These are phyloP conservation scores for Cassiopea andromeda DNA, from an alignment of 30 jellyfish, hydroid and myxozoan species.

Conservation along the genomic window DNA sequence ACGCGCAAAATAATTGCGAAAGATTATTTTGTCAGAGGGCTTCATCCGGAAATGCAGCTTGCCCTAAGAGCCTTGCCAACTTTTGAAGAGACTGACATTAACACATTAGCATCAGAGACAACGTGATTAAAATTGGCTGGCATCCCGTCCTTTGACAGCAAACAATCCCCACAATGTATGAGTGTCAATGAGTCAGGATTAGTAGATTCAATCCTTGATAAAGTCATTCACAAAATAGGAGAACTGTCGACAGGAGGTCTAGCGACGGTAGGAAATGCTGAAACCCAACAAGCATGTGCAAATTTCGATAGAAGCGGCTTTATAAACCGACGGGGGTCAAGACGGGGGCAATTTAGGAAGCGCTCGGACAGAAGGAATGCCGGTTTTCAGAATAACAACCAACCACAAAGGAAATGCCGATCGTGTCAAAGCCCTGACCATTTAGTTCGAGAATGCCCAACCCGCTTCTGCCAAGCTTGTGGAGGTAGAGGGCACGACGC, in stretches of 20 bases:
- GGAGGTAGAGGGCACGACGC: slow-evolving; percentile 62
- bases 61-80: slow-evolving; percentile 24
- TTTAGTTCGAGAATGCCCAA: slow-evolving; percentile 45
- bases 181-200: slow-evolving; percentile 16
- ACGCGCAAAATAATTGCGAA: slow-evolving; percentile 16
- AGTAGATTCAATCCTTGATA: not conserved
- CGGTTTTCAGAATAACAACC: slow-evolving; percentile 17
- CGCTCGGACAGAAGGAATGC: slow-evolving; percentile 4
- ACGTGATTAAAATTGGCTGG: slow-evolving; percentile 26
- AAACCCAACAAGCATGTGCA: slow-evolving; percentile 6
- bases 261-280: not conserved
- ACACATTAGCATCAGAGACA: not conserved
- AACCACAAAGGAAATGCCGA: slow-evolving; percentile 52
- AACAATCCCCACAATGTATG: slow-evolving; percentile 8
- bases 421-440: slow-evolving; percentile 64
- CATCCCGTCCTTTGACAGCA: slow-evolving; percentile 2
- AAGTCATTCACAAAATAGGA: slow-evolving; percentile 15
- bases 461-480: slow-evolving; percentile 65
- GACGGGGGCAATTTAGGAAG: slow-evolving; percentile 24
- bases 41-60: slow-evolving; percentile 26
- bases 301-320: not conserved
- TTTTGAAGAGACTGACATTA: not conserved
- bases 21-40: slow-evolving; percentile 33
- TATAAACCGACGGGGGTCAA: slow-evolving; percentile 16
- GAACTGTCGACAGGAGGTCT: not conserved